phyloP scores from a whole-genome alignment of 2,888 invertebrate species.

The Deilephila elpenor region DNA sequence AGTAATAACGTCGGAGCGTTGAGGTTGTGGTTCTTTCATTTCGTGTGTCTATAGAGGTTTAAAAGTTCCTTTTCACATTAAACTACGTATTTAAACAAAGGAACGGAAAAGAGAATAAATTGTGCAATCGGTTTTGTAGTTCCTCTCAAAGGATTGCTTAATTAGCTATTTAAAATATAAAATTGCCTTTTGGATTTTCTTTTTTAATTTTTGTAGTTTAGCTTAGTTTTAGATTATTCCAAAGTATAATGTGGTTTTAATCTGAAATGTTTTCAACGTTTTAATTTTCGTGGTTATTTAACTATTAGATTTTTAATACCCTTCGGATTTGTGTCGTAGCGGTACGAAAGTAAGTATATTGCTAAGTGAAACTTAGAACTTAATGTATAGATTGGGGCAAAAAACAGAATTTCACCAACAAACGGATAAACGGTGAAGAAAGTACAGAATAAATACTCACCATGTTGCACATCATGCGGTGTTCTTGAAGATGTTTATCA shows the following conservation, averaged over 20 bases:
- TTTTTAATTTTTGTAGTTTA: background rate
- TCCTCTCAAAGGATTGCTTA: background rate
- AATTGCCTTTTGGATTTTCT: background rate
- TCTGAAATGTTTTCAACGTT: no score
- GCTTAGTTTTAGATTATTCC: background rate
- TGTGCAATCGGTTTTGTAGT: background rate
- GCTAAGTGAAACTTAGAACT: no score
- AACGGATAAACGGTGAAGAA: no score
- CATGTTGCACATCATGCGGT: no score
- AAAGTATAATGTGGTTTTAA: background rate
- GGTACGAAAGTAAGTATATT: no score
- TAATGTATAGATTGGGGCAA: no score
- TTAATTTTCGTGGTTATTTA: no score
- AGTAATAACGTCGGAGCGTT: slow-evolving; percentile 9
- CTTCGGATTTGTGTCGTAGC: no score
- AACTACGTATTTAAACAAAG: background rate
- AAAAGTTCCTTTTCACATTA: background rate
- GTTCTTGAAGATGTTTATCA: no score
- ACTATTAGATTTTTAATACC: no score
- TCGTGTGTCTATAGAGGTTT: background rate
- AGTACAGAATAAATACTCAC: no score
- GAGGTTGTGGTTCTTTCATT: slow-evolving; percentile 17
- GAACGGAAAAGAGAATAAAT: background rate
- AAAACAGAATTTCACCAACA: no score
- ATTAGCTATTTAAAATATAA: background rate